Evolutionary conservation across 2,888 invertebrate species (phyloP), one percentile per base, ranked within the genome.

Genomic region (Drosophila peninsularis): DNA sequence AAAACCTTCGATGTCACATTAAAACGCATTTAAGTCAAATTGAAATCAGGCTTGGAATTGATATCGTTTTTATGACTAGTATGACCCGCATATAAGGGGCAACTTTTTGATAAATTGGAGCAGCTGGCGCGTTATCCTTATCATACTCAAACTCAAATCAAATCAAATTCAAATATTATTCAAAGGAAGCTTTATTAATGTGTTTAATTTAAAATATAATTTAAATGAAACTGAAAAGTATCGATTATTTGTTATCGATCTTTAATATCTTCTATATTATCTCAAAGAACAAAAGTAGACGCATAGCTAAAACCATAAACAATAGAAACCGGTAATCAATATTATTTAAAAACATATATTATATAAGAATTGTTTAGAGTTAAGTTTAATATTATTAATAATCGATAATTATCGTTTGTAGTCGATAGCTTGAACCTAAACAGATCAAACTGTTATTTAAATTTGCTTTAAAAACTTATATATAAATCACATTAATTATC

Each of bases 21-120:
- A 30, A 58, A 58, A n/a, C 30, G 14, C 37, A 58, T 49, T 58
- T 21, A 30, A 19, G 27, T 58, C 14, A 49, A 58, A 39, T 30
- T 19, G 14, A 50, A 39, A 39, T 21, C 17, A n/a, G 11, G 19
- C 9, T 21, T 3, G 1, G 3, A 58, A 32, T 30, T 39, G 14
- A 58, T 58, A 19, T 19, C n/a, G 11, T 21, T 58, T 58, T 50
- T 14, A 58, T 39, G 17, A 30, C 47, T 6, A 10, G 34, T 13
- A n/a, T 19, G 57, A 6, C 19, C 17, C 13, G 24, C 4, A 6
- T 10, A 9, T 0, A 19, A 19, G 2, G 3, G 10, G 5, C 5
- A 19, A 50, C 50, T 49, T 30, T 13, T 41, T 24, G 10, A 19
- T 17, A 30, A 39, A 39, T 19, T 17, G 17, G 13, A 47, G 13